phyloP scores from a whole-genome alignment of 2,113 vertebrate species.

The Triplophysa tibetana region DNA sequence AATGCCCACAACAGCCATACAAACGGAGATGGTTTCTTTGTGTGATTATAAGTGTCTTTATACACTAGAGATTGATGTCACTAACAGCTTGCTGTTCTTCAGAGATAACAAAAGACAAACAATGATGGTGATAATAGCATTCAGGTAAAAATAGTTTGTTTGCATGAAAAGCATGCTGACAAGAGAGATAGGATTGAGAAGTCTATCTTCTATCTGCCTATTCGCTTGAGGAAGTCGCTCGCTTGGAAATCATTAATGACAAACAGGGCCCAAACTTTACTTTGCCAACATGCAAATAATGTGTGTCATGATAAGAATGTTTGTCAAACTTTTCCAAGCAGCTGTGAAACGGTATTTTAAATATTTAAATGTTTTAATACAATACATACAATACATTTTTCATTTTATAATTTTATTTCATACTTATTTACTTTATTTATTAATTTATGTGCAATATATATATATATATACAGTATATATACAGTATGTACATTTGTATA shows the following conservation, averaged over 20 bases:
- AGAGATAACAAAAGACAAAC: constrained; percentile 55
- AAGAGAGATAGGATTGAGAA: constrained; percentile 9
- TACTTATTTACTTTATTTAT: too few species aligned
- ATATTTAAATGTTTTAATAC: too few species aligned
- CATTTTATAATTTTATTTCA: too few species aligned
- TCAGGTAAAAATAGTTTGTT: constrained; percentile 5
- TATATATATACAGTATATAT: too few species aligned
- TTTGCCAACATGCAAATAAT: background rate
- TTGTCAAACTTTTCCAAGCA: background rate
- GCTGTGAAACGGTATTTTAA: too few species aligned
- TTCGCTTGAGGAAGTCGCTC: background rate
- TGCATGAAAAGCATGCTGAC: constrained; percentile 7
- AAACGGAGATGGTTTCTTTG: background rate
- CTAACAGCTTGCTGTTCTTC: constrained; percentile 53
- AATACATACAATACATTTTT: too few species aligned
- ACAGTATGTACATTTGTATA: too few species aligned
- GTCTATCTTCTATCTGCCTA: background rate
- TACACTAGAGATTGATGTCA: constrained; percentile 55
- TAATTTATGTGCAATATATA: too few species aligned
- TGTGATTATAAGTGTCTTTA: constrained; percentile 28
- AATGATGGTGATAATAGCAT: background rate
- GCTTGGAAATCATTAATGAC: constrained; percentile 8
- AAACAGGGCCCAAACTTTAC: background rate
- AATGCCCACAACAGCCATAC: background rate
- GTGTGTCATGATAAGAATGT: background rate